Conservation (phyloP, 2,888 invertebrate genomes). For the Tridacna gigas region DNA sequence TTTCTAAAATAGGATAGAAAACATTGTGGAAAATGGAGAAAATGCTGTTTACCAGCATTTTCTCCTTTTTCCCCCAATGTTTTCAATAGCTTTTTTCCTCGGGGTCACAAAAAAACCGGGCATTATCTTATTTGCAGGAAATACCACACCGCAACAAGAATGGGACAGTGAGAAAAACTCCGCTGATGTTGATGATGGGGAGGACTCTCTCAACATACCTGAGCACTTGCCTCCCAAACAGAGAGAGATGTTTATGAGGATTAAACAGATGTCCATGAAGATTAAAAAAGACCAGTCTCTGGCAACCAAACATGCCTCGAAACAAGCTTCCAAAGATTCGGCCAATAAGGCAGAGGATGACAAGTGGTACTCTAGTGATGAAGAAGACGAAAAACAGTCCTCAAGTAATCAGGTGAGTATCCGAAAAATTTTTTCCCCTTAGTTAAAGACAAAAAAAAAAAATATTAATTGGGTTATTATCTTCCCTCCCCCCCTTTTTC, state of each 20-base stretch:
- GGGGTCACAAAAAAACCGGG: no score
- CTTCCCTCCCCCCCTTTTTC: no score
- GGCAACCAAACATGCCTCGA: slow-evolving; percentile 47
- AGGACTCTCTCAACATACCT: slow-evolving; percentile 82
- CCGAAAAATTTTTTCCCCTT: not conserved
- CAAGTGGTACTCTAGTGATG: slow-evolving; percentile 92
- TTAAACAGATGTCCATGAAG: slow-evolving; percentile 89
- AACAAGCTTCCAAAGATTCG: not conserved
- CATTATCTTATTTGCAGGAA: not conserved
- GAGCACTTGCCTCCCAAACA: slow-evolving; percentile 89
- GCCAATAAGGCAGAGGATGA: slow-evolving; percentile 73
- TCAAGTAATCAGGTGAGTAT: not conserved
- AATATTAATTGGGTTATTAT: not conserved
- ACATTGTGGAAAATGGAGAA: no score
- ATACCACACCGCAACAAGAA: slow-evolving; percentile 41
- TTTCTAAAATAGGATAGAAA: no score
- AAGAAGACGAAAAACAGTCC: slow-evolving; percentile 87
- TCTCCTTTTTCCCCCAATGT: no score
- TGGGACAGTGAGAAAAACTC: slow-evolving; percentile 43
- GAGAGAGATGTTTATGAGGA: slow-evolving; percentile 89
- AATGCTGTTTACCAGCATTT: no score
- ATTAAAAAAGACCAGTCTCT: slow-evolving; percentile 84
- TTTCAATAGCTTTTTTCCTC: no score
- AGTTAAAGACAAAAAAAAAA: not conserved
- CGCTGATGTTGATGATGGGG: slow-evolving; percentile 30